These are phyloP conservation scores for Procambarus virginalis DNA, from an alignment of 1,140 invertebrate species.

Conservation along the genomic window DNA sequence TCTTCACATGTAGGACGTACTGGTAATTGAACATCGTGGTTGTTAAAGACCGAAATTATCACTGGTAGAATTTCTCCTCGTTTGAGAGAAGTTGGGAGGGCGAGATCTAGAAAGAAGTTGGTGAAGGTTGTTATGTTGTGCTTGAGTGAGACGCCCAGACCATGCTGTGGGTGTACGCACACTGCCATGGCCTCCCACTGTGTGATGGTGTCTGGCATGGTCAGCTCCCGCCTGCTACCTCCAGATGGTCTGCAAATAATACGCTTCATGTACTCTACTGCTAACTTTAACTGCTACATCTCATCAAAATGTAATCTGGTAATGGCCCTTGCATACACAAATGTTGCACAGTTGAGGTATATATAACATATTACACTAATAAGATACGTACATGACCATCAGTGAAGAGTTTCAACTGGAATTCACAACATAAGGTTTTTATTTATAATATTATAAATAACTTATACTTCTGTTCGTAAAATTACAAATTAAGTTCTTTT, in stretches of 20 bases:
- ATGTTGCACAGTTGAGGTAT: not conserved
- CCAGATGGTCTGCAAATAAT: constrained; percentile 74
- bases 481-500: no score
- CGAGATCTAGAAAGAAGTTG: constrained; percentile 83
- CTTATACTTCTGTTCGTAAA: no score
- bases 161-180: constrained; percentile 79
- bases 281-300: no score
- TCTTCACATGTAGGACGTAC: constrained; percentile 74
- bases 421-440: no score
- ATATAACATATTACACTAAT: not conserved
- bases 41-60: constrained; percentile 83
- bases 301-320: not conserved
- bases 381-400: no score
- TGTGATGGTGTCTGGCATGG: constrained; percentile 83
- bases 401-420: no score
- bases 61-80: constrained; percentile 81
- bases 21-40: constrained; percentile 79
- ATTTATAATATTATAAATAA: no score
- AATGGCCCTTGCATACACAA: not conserved
- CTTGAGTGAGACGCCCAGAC: constrained; percentile 79
- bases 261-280: no score
- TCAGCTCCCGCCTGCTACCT: constrained; percentile 75
- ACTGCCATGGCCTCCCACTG: constrained; percentile 82
- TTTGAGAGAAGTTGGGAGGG: constrained; percentile 82
- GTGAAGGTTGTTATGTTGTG: constrained; percentile 80